Evolutionary conservation across 1,140 invertebrate genomes (phyloP), one percentile per base, ranked within the genome.

Genomic region (Popillia japonica): DNA sequence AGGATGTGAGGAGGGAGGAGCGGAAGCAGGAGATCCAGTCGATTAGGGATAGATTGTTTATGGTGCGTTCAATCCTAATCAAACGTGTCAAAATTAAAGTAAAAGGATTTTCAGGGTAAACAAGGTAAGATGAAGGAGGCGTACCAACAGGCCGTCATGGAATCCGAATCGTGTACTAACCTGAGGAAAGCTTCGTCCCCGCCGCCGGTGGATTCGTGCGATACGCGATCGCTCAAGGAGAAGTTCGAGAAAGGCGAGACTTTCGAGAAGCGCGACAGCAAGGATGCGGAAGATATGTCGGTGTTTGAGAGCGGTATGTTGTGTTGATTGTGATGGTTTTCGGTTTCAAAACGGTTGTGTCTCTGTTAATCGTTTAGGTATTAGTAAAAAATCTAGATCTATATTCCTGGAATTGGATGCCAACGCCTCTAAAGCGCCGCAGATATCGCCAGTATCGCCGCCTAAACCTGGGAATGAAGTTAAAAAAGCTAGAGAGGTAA

Each of bases 101-200:
- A n/a, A n/a, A n/a, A n/a, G n/a, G n/a, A 68, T 44, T 23, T 87
- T 9, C 85, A 94, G 93, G 95, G 95, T 9, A 96, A 96, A 86
- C 95, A 96, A 88, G 94, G 93, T 0, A 95, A 95, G 83, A 94
- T 97, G 87, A 96, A 96, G 83, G 95, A 97, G 85, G 92, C 95
- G 89, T 97, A 97, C 86, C 95, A 97, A 84, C 94, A 96, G 83
- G 95, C 95, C 6, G 93, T 96, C 0, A 91, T 94, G 79, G 94
- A 96, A 83, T 94, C 93, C 77, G 85, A 87, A 79, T 83, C 83
- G 0, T 83, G 82, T n/a, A 68, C 81, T 0, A 85, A 86, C 77
- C 40, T 86, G 9, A 85, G 80, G 75, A 86, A 85, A 79, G 41
- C 75, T 6, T 78, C 82, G 0, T 78, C 79, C 41, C 82, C 83